Base-by-base conservation (phyloP, 2,888 invertebrate species). In the Didymodactylos carnosus region DNA sequence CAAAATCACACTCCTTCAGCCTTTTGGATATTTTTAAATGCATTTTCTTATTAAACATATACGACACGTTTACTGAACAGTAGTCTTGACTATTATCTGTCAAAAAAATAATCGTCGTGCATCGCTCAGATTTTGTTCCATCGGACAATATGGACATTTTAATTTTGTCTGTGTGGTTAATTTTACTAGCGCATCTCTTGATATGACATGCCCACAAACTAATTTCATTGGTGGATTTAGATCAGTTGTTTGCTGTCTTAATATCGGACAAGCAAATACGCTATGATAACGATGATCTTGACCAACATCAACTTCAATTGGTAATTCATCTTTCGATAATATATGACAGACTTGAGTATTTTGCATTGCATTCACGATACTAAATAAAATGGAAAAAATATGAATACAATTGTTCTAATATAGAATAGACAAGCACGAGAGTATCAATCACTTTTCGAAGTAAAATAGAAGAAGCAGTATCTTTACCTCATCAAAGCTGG, bases 131-230 rank as follows among this genome's bases (percentile, higher is more conserved):
- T 53, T 51, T 72, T 74, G 74, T 46, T 74, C 74, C 19, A 74
- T 23, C 2, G 74, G 74, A 69, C 74, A 74, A 71, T 74, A 74
- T 27, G 74, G 74, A 71, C 74, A 74, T 35, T 74, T 74, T 1
- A 74, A 46, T 29, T 70, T 70, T 19, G 27, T 70, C 13, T 70
- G 62, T 39, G 53, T 88, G 77, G 92, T 91, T 73, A 98, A 87
- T 85, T 95, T 95, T 84, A 90, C 91, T 77, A 98, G 87, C 69
- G 98, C 98, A 85, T 99, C 98, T 78, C 91, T 87, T 5, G 94
- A 94, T 80, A 98, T 97, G 76, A 97, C 95, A 85, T 98, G 98
- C 5, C 98, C 98, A 84, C 98, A 98, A 4, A 91, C 88, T 76
- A 98, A 87, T 77, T 93, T 87, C 90, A 98, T 94, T 23, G 98